A percentile compares a stretch with the other conserved stretches of the same genome.
These are phyloP conservation scores for Cuculus canorus DNA, from an alignment of 2,797 vertebrate genomes.

Conservation along the genomic window DNA sequence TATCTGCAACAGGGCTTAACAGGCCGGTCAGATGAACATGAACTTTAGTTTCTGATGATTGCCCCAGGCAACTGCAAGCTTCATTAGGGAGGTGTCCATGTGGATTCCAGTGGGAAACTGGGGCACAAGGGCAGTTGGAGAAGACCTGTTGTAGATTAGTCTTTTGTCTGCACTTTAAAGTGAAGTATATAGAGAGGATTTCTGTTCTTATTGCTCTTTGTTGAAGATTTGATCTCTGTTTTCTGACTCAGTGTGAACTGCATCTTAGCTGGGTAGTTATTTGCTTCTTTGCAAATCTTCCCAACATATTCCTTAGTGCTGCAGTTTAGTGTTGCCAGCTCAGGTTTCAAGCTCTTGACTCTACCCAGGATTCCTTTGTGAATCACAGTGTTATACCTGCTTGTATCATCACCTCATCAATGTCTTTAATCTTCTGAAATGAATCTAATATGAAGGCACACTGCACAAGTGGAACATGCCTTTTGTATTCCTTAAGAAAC, in stretches of 20 bases:
- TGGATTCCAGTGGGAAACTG: not conserved
- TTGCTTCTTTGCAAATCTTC: not conserved
- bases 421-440: not conserved
- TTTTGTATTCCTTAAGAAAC: slow-evolving; percentile 6
- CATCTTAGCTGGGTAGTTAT: not conserved
- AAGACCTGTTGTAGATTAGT: not conserved
- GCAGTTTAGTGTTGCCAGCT: not conserved
- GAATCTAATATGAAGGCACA: not conserved
- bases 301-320: not conserved
- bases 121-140: not conserved
- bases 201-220: not conserved
- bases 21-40: not conserved
- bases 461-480: not conserved
- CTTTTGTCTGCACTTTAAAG: slow-evolving; percentile 6
- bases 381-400: not conserved
- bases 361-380: not conserved
- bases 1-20: not conserved
- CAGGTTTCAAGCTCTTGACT: not conserved
- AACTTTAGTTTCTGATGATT: not conserved
- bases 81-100: not conserved
- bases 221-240: not conserved
- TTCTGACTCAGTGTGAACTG: not conserved
- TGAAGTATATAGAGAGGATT: not conserved
- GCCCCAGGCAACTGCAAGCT: not conserved
- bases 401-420: not conserved